These are phyloP conservation scores for Gastracanthus pulcherrimus DNA, from an alignment of 2,888 invertebrate genomes.

Conservation along the genomic window DNA sequence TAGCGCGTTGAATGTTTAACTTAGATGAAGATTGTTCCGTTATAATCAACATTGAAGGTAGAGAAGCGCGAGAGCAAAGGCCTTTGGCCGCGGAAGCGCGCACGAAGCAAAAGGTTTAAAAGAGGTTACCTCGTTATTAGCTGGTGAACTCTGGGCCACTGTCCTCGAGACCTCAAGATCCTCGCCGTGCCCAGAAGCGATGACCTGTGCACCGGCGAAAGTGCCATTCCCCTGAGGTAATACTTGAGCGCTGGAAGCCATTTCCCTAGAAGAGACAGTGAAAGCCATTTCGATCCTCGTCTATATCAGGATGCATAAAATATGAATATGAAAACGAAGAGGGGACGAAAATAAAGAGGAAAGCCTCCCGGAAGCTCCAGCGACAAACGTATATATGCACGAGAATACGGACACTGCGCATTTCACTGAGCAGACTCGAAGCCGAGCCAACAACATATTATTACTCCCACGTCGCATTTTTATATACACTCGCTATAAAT, in stretches of 20 bases:
- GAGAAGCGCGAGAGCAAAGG: not conserved
- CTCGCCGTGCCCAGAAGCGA: slow-evolving; percentile 82
- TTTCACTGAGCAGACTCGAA: too few species aligned
- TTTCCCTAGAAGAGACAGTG: slow-evolving; percentile 77
- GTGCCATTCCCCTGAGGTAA: slow-evolving; percentile 80
- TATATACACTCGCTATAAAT: too few species aligned
- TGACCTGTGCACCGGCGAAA: slow-evolving; percentile 79
- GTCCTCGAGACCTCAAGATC: slow-evolving; percentile 82
- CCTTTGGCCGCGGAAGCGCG: not conserved
- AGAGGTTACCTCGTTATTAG: slow-evolving; percentile 81
- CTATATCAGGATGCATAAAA: slow-evolving; percentile 58
- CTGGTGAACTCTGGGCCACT: slow-evolving; percentile 83
- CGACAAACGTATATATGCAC: too few species aligned
- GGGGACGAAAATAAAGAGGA: not conserved
- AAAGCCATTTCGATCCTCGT: slow-evolving; percentile 29
- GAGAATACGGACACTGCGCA: too few species aligned
- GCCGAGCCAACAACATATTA: too few species aligned
- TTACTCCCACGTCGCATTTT: too few species aligned
- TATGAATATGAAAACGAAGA: slow-evolving; percentile 40
- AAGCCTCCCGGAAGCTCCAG: not conserved
- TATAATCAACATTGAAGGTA: not conserved
- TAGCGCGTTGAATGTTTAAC: not conserved
- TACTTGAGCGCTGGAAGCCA: slow-evolving; percentile 79
- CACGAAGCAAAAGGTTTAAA: not conserved
- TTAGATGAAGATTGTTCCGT: not conserved